Percentiles rank a stretch among this genome's conserved stretches.
Conservation (phyloP, 2,888 invertebrate genomes). For the Rhyacophila evoluta region DNA sequence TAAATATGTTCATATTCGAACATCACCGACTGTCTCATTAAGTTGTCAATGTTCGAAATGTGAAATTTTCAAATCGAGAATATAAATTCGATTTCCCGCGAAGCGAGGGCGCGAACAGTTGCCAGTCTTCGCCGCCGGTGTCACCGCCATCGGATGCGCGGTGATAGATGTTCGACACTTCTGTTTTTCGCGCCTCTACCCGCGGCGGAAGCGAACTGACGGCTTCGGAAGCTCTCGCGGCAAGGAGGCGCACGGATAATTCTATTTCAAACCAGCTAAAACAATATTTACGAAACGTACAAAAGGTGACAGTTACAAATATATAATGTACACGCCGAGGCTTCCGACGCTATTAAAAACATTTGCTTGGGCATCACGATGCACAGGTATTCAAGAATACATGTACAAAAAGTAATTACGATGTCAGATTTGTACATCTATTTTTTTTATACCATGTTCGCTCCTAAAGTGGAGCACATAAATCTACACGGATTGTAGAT, state of each 20-base stretch:
- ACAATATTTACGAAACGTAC: neutral
- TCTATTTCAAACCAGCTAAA: neutral
- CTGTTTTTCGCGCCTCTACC: neutral
- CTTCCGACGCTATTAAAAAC: too few species aligned
- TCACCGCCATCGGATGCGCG: neutral
- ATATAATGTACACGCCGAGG: too few species aligned
- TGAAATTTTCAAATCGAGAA: neutral
- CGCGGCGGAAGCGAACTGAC: neutral
- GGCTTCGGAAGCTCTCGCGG: neutral
- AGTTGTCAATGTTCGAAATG: neutral
- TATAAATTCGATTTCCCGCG: constrained; percentile 13
- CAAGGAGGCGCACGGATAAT: neutral
- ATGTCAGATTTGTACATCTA: too few species aligned
- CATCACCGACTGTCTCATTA: neutral
- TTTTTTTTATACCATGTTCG: too few species aligned
- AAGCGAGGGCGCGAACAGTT: neutral
- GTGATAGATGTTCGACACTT: constrained; percentile 10
- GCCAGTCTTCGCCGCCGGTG: neutral
- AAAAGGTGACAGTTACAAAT: neutral
- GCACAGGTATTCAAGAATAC: too few species aligned
- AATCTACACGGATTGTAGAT: too few species aligned
- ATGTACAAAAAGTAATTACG: too few species aligned
- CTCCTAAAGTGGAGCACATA: too few species aligned
- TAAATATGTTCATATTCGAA: neutral
- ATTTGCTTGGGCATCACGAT: too few species aligned